Conservation (phyloP, 2,797 vertebrate genomes). For the Enteromius argenteus region DNA sequence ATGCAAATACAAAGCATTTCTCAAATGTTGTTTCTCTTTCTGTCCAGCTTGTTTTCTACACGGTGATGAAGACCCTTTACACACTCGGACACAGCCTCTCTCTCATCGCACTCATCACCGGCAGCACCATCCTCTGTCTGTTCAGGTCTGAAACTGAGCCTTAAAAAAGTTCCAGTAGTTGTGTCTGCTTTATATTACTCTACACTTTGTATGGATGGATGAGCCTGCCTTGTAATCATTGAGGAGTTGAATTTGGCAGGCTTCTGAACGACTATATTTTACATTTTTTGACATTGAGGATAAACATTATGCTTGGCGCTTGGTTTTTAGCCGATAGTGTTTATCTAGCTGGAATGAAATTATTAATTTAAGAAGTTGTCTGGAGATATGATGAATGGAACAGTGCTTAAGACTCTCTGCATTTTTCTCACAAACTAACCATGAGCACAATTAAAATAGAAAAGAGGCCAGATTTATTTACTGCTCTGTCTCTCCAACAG, state of each 20-base stretch:
- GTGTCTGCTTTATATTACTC: conserved; percentile 47
- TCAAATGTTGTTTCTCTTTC: conserved; percentile 48
- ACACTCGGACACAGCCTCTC: conserved; percentile 92
- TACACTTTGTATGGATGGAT: conserved; percentile 33
- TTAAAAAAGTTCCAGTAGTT: conserved; percentile 38
- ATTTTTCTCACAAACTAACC: conserved; percentile 30
- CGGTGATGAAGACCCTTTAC: conserved; percentile 86
- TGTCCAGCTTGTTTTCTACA: conserved; percentile 86
- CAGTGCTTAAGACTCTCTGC: conserved; percentile 63
- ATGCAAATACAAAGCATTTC: neutral
- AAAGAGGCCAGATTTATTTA: conserved; percentile 20
- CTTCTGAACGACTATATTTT: conserved; percentile 52
- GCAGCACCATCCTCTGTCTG: conserved; percentile 87
- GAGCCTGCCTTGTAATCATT: conserved; percentile 45
- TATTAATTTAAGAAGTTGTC: conserved; percentile 60
- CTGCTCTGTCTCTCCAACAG: conserved; percentile 69
- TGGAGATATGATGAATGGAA: conserved; percentile 54
- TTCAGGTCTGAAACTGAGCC: conserved; percentile 82
- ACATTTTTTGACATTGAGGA: conserved; percentile 47
- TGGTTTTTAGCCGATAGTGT: conserved; percentile 47
- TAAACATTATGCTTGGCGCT: conserved; percentile 54
- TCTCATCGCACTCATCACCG: conserved; percentile 87
- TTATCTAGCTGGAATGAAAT: conserved; percentile 53
- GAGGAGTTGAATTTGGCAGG: conserved; percentile 39
- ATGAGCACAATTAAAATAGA: conserved; percentile 7